Base-by-base conservation (phyloP, 2,888 invertebrate species). In the Heterodera filipjevi region DNA sequence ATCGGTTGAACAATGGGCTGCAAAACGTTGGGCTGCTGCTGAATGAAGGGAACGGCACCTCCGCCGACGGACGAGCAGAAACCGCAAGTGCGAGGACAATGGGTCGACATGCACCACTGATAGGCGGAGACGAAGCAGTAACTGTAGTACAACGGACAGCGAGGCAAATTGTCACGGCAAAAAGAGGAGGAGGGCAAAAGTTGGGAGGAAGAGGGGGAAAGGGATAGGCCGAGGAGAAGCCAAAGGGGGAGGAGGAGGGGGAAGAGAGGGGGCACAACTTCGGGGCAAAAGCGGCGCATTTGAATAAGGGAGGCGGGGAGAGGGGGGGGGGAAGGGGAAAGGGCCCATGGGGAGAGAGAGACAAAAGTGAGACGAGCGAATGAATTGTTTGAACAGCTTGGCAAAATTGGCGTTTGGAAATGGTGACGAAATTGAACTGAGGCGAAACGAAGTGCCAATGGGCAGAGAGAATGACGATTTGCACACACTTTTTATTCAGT, bases 41-140 rank as follows among this genome's bases (percentile, higher is more conserved):
- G 66, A 8, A 66, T 30, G 19, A 27, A 66, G 6, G 33, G 32
- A 27, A 19, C 6, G 5, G 16, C 12, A 6, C 66, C 16, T 27
- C 6, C 3, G 30, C 22, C 22, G 32, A 27, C 6, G 1, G 66
- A 33, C 66, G 66, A 22, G 44, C 76, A 76, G 66, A 35, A 76
- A 35, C 76, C 76, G 66, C 76, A 76, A 1, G 76, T 76, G 30
- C 76, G 64, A 27, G 39, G 66, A 66, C 76, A 76, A 12, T 76
- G 35, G 5, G 64, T 66, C 5, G 76, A 64, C 76, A 76, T 64
- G 33, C 76, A 76, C 46, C 32, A 35, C 10, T 44, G 22, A n/a
- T 76, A 76, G 35, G n/a, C 27, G 46, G 72, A 32, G 27, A 32
- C 19, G 39, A 44, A 44, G 72, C 72, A 72, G 53, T 72, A 72